phyloP scores from a whole-genome alignment of 2,888 invertebrate species.

The Drosophila acutilabella region DNA sequence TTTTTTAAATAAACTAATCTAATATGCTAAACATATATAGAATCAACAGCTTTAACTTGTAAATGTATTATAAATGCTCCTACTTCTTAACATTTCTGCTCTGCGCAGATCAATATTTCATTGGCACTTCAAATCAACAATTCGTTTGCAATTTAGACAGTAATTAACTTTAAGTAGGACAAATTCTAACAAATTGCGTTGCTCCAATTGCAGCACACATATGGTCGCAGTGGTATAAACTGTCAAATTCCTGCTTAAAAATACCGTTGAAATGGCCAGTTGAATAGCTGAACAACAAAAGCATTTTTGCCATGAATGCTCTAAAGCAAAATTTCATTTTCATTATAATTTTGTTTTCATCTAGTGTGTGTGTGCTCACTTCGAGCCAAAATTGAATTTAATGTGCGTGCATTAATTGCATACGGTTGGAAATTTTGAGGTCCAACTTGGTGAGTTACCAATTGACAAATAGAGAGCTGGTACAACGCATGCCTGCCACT shows the following conservation, averaged over 20 bases:
- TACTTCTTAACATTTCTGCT: too few relatives aligned
- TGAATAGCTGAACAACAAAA: neutral
- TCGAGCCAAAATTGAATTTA: constrained; percentile 61
- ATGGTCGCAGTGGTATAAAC: too few relatives aligned
- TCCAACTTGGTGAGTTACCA: constrained; percentile 6
- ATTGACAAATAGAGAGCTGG: neutral
- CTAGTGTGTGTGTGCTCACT: neutral
- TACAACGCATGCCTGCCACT: neutral
- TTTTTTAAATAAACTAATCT: too few relatives aligned
- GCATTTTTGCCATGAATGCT: neutral
- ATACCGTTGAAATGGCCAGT: neutral
- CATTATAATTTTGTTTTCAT: constrained; percentile 24
- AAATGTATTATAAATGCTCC: too few relatives aligned
- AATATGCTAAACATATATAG: too few relatives aligned
- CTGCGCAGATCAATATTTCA: too few relatives aligned
- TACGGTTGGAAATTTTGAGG: constrained; percentile 1
- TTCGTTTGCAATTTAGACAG: too few relatives aligned
- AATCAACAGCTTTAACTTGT: too few relatives aligned
- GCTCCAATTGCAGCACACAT: too few relatives aligned
- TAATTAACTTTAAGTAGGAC: too few relatives aligned
- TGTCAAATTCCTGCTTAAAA: too few relatives aligned
- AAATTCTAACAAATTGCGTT: too few relatives aligned
- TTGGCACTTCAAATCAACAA: neutral
- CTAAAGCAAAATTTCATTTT: constrained; percentile 34
- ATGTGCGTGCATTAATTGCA: constrained; percentile 68